Base-by-base conservation (phyloP, 2,797 vertebrate species). In the Benthosema pterotum region DNA sequence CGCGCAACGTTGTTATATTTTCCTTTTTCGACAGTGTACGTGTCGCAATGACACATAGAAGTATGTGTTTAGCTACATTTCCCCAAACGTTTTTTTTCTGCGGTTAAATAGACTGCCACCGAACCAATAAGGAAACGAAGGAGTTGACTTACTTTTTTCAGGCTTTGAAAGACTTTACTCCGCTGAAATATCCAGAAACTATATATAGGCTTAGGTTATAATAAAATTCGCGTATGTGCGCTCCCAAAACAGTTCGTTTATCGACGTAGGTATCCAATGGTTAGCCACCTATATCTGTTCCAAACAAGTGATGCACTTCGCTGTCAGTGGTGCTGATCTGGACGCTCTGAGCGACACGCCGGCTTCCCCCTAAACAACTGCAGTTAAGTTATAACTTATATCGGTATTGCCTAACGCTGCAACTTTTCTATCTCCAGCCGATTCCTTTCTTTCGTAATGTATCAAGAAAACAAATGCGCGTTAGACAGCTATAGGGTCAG, bases 291-390 rank as follows among this genome's bases (percentile, higher is more conserved):
- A 25, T 38, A 38, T 1, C 1, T 38, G 8, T 4, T 32, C 28
- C 28, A 5, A 32, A 32, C 8, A 38, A 38, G 32, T 38, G 32
- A 38, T 38, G 32, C 32, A 8, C 32, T 13, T 72, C 81, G 67
- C 82, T 85, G 80, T 83, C 83, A 78, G 62, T 67, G 83, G 84
- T 85, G 77, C 74, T 85, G 80, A 83, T 66, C 68, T 18, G 19
- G 48, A 42, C 49, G 5, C 9, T 48, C 42, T 60, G 42, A 2
- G 42, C 57, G 60, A 67, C 60, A 66, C 38, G 5, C 38, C 2
- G 11, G 45, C 57, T 15, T 65, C 42, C 59, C 18, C 38, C 43
- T 52, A 56, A 80, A 7, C 3, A 1, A 46, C 1, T 4, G 5
- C 3, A 46, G 45, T 11, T 38, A 38, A n/a, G n/a, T n/a, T n/a